Evolutionary conservation across 2,888 invertebrate genomes (phyloP).

Genomic region (Melinopterus prodromus): DNA sequence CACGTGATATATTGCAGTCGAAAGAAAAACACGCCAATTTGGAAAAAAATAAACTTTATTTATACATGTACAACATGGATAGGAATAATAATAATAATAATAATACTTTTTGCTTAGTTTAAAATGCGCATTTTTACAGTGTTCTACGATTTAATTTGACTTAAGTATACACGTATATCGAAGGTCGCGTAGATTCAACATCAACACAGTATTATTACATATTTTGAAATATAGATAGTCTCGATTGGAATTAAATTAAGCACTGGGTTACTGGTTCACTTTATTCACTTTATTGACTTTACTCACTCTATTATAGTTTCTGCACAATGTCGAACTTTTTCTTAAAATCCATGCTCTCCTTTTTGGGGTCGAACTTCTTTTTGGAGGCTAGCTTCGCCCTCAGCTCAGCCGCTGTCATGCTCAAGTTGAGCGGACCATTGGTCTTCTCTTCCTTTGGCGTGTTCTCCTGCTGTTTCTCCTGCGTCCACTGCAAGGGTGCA

Average conservation of each 20-base stretch:
- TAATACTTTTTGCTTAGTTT: neutral
- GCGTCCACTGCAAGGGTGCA: conserved; percentile 41
- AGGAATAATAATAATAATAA: conserved; percentile 22
- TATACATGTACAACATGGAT: conserved; percentile 28
- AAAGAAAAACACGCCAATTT: conserved; percentile 22
- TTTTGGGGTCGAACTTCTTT: conserved; percentile 91
- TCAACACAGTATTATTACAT: conserved; percentile 1
- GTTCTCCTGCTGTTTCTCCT: conserved; percentile 34
- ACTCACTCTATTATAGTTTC: conserved; percentile 71
- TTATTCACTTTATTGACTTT: conserved; percentile 7
- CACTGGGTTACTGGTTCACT: neutral
- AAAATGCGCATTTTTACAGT: too few species aligned
- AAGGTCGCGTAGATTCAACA: neutral
- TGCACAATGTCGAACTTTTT: conserved; percentile 95
- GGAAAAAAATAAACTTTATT: conserved; percentile 34
- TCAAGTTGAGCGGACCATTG: conserved; percentile 72
- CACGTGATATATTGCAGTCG: conserved; percentile 10
- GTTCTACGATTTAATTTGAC: too few species aligned
- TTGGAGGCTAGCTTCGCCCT: conserved; percentile 84
- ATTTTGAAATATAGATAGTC: conserved; percentile 7
- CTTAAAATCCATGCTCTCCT: conserved; percentile 87
- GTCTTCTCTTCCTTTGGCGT: conserved; percentile 51
- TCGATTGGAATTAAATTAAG: neutral
- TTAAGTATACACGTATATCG: too few species aligned
- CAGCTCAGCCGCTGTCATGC: conserved; percentile 93